Evolutionary conservation across 2,113 vertebrate species (phyloP).

Genomic region (Paratilapia polleni): DNA sequence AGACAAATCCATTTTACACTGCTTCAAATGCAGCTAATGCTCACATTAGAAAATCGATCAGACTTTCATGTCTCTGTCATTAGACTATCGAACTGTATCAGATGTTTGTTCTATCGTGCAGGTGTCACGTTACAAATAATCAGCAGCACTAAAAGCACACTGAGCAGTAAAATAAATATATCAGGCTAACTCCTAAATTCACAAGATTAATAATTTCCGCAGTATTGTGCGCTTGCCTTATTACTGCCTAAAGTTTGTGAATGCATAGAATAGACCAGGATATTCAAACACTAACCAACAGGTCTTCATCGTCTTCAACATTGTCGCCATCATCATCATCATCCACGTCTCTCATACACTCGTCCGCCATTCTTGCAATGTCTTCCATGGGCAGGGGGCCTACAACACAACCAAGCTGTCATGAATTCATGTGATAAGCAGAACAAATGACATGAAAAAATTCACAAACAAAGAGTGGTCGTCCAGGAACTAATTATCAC

Average conservation of each 20-base stretch:
- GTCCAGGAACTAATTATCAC: background rate
- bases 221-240: background rate
- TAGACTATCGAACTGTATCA: background rate
- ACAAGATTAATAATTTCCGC: background rate
- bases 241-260: background rate
- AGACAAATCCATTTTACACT: too few species aligned
- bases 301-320: constrained; percentile 87
- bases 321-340: constrained; percentile 84
- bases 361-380: constrained; percentile 92
- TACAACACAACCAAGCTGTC: constrained; percentile 60
- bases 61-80: background rate
- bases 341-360: constrained; percentile 92
- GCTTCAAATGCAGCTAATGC: too few species aligned
- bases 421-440: background rate
- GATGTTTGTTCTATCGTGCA: background rate
- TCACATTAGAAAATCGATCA: too few species aligned
- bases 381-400: constrained; percentile 93
- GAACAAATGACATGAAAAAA: background rate
- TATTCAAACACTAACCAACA: constrained; percentile 83
- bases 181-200: background rate
- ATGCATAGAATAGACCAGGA: background rate
- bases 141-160: background rate
- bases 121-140: too few species aligned
- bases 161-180: background rate
- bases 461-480: background rate